Base-by-base conservation (phyloP, 2,888 invertebrate genomes). In the Boloria selene region DNA sequence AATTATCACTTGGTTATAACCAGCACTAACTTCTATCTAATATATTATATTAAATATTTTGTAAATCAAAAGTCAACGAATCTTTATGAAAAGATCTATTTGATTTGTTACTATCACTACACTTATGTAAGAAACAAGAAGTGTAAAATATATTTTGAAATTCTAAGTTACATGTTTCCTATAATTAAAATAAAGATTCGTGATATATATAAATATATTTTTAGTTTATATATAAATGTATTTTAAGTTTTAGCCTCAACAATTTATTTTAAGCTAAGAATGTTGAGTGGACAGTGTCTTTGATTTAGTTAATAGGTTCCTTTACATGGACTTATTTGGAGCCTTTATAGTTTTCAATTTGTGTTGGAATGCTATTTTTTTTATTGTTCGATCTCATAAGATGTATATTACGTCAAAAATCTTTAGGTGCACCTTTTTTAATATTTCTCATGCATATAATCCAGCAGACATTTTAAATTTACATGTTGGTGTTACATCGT, bases 241-340 rank as follows among this genome's bases (percentile, higher is more conserved):
- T 18, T 79, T 66, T 47, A 7, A 62, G 66, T 61, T 73, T 75
- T 56, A 13, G 18, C 55, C 18, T 56, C 45, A 56, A 55, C 18
- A 73, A 72, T 74, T 73, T 50, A 22, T 16, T 64, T 70, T 70
- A 76, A 81, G 87, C 90, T 91, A 90, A 80, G 89, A 89, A 90
- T 90, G 88, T 89, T 88, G 81, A 82, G 89, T 90, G 90, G 84
- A 86, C 88, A 89, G 88, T 90, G 89, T 86, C 79, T 75, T 77
- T 79, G 68, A 52, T 72, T 75, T 72, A 77, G 74, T 73, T 68
- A 68, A 64, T 67, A 77, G 84, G 82, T 84, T 86, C 81, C 72
- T 81, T 78, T 81, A 80, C 73, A 63, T 80, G 70, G 60, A 78
- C 80, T 84, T 79, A 81, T 80, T 74, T 79, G 53, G 82, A 84